Percentiles rank a stretch among this genome's conserved stretches.
Conservation (phyloP, 2,888 invertebrate genomes). For the Pemphredon lugubris region DNA sequence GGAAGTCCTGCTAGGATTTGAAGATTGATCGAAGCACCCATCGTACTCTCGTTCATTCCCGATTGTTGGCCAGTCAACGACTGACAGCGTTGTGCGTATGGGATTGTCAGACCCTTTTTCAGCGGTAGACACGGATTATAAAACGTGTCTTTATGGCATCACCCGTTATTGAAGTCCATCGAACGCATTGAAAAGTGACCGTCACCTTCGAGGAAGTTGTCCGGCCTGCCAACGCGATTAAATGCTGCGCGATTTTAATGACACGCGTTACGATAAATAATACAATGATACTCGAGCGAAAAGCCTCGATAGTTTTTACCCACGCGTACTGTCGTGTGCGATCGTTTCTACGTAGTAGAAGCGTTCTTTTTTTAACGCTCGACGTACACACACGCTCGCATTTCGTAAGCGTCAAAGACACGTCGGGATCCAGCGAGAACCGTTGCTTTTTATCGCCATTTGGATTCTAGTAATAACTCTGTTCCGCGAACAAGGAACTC, state of each 20-base stretch:
- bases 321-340: no score
- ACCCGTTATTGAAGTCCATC: slow-evolving; percentile 45
- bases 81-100: slow-evolving; percentile 34
- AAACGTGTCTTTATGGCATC: slow-evolving; percentile 48
- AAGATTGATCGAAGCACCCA: slow-evolving; percentile 30
- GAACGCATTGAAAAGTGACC: slow-evolving; percentile 53
- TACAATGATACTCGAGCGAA: background rate
- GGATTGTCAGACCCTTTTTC: slow-evolving; percentile 53
- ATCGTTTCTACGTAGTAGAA: no score
- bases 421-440: no score
- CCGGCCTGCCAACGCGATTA: slow-evolving; percentile 41
- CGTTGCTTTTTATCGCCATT: no score
- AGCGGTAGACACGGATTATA: slow-evolving; percentile 33
- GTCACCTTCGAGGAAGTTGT: slow-evolving; percentile 56
- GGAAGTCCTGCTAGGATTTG: slow-evolving; percentile 26
- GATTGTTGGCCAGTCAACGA: slow-evolving; percentile 52
- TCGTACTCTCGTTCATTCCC: background rate
- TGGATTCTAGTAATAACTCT: no score
- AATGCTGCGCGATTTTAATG: slow-evolving; percentile 17
- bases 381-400: no score
- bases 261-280: background rate
- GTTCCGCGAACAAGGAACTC: no score
- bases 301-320: background rate
- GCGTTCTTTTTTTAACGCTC: no score
- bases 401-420: no score